phyloP scores from a whole-genome alignment of 2,888 invertebrate species.

The Dexiosoma caninum region DNA sequence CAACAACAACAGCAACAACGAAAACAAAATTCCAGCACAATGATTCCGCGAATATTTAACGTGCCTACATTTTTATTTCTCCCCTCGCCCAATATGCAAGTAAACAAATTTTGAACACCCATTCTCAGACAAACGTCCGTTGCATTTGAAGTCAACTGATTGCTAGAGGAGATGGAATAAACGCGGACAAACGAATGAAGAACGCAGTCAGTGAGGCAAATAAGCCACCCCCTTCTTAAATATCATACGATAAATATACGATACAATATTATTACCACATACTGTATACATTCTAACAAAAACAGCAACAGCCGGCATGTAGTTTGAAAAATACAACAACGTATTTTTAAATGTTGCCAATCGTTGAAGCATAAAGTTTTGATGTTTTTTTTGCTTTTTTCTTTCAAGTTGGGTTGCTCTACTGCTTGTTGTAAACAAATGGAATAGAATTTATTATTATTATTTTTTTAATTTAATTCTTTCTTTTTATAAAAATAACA shows the following conservation, averaged over 20 bases:
- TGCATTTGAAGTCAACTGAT: constrained; percentile 24
- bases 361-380: constrained; percentile 45
- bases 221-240: constrained; percentile 24
- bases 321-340: too few relatives aligned
- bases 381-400: constrained; percentile 11
- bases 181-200: not conserved
- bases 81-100: not conserved
- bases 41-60: constrained; percentile 53
- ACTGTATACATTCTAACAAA: constrained; percentile 11
- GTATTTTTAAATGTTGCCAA: constrained; percentile 24
- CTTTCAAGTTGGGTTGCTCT: not conserved
- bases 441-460: constrained; percentile 5
- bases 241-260: not conserved
- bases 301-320: too few relatives aligned
- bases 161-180: not conserved
- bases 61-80: constrained; percentile 13
- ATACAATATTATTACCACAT: not conserved
- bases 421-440: constrained; percentile 6
- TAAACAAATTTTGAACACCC: too few relatives aligned
- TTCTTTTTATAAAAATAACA: constrained; percentile 13
- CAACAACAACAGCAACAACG: constrained; percentile 16
- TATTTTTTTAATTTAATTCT: not conserved
- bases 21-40: constrained; percentile 45
- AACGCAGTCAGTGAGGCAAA: constrained; percentile 34
- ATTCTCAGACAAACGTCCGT: not conserved